phyloP scores from a whole-genome alignment of 2,888 invertebrate species.

The Scrobipalpa atriplicella region DNA sequence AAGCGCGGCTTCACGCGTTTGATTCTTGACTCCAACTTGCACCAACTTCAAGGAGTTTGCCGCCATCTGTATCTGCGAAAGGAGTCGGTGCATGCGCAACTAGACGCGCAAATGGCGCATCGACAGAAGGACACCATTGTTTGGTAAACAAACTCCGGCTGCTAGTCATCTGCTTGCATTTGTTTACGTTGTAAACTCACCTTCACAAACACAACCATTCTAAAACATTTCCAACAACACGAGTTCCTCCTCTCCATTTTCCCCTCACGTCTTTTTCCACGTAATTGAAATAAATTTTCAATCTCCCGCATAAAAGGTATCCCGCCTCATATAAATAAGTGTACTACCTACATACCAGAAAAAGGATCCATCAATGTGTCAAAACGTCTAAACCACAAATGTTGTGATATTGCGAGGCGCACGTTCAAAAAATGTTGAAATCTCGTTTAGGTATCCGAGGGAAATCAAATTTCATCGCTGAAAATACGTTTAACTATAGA shows the following conservation, averaged over 20 bases:
- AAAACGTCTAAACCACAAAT: slow-evolving; percentile 41
- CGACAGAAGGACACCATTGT: slow-evolving; percentile 56
- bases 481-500: slow-evolving; percentile 37
- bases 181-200: slow-evolving; percentile 48
- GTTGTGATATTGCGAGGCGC: slow-evolving; percentile 31
- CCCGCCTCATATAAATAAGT: slow-evolving; percentile 19
- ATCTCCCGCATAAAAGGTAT: slow-evolving; percentile 28
- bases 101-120: slow-evolving; percentile 24
- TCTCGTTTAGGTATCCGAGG: slow-evolving; percentile 33
- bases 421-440: slow-evolving; percentile 31
- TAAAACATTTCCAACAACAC: slow-evolving; percentile 9
- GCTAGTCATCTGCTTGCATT: slow-evolving; percentile 58
- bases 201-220: slow-evolving; percentile 22
- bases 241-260: slow-evolving; percentile 13
- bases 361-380: slow-evolving; percentile 42
- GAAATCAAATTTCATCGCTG: slow-evolving; percentile 41
- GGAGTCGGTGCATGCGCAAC: too few species aligned
- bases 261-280: slow-evolving; percentile 9
- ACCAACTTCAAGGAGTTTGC: too few species aligned
- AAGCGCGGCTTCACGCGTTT: too few species aligned
- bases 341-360: slow-evolving; percentile 22
- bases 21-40: too few species aligned
- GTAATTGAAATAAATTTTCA: slow-evolving; percentile 33
- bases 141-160: slow-evolving; percentile 66
- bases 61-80: too few species aligned